phyloP scores from a whole-genome alignment of 2,888 invertebrate species.

The Lithophane semibrunnea region DNA sequence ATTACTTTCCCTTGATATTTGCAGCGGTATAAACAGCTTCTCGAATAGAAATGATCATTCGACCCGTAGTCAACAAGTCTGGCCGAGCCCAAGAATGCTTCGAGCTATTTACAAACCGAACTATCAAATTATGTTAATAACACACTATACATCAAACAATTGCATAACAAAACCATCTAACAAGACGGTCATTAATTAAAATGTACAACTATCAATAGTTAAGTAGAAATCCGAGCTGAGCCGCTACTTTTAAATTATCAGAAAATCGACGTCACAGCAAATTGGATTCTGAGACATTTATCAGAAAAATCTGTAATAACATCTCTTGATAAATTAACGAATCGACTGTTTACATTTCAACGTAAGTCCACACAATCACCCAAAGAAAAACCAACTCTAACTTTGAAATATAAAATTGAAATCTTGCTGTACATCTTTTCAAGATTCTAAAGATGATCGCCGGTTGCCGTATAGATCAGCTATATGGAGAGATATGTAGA shows the following conservation, averaged over 20 bases:
- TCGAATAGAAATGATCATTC: constrained; percentile 47
- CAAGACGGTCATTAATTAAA: constrained; percentile 60
- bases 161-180: constrained; percentile 61
- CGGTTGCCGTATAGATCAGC: constrained; percentile 31
- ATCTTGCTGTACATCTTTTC: constrained; percentile 8
- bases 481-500: constrained; percentile 53
- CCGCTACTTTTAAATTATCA: constrained; percentile 72
- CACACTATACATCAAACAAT: constrained; percentile 61
- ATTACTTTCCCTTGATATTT: constrained; percentile 66
- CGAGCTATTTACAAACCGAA: constrained; percentile 56
- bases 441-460: constrained; percentile 20
- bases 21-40: constrained; percentile 58
- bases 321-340: constrained; percentile 73
- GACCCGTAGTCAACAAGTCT: constrained; percentile 61
- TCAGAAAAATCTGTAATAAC: constrained; percentile 76
- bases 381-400: constrained; percentile 17
- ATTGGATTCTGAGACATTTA: constrained; percentile 77
- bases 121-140: constrained; percentile 68
- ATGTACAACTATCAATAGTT: constrained; percentile 55
- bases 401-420: fast-evolving
- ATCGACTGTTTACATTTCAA: constrained; percentile 38
- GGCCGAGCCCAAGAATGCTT: constrained; percentile 58
- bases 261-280: constrained; percentile 76
- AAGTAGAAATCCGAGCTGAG: constrained; percentile 65
- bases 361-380: neutral